Evolutionary conservation across 1,140 invertebrate genomes (phyloP).

Genomic region (Meloidogyne floridensis): DNA sequence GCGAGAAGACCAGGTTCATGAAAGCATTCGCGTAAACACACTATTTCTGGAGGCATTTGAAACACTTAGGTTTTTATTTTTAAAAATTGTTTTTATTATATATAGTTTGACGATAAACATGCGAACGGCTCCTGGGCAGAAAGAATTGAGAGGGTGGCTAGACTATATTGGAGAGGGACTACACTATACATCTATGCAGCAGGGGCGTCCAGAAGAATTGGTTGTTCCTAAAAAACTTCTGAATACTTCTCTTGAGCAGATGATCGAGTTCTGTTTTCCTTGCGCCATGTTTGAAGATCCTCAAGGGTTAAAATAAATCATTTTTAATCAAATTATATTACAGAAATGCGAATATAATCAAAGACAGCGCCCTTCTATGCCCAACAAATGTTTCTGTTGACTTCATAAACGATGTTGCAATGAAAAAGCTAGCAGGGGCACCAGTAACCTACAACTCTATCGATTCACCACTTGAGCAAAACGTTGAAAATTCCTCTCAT

Average conservation of each 20-base stretch:
- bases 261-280: conserved; percentile 14
- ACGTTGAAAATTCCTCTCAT: neutral
- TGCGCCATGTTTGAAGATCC: neutral
- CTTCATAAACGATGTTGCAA: neutral
- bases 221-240: neutral
- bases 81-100: neutral
- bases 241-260: neutral
- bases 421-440: neutral
- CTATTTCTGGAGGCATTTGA: conserved; percentile 13
- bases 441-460: neutral
- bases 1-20: conserved; percentile 14
- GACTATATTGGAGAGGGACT: neutral
- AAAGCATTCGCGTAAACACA: conserved; percentile 16
- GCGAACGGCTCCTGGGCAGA: conserved; percentile 11
- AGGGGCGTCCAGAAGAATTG: neutral
- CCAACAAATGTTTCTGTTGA: neutral
- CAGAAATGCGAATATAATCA: neutral
- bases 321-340: no score
- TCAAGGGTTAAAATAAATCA: no score
- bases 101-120: conserved; percentile 27
- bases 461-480: neutral
- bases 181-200: neutral
- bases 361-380: neutral
- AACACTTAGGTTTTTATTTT: neutral
- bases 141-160: neutral